Conservation (phyloP, 1,140 invertebrate species). For the Drosophila parvula region DNA sequence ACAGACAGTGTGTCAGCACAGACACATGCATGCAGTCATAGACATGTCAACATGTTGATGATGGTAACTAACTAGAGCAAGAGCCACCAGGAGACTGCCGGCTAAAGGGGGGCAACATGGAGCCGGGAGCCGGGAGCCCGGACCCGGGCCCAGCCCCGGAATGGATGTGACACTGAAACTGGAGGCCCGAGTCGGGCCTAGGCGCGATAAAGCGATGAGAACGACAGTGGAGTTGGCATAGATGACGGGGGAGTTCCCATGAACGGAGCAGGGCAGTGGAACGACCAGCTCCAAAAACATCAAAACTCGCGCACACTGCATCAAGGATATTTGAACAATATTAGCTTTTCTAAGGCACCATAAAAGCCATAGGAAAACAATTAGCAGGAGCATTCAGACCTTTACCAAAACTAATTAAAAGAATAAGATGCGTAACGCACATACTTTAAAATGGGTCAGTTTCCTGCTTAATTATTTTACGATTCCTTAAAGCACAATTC, state of each 20-base stretch:
- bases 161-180: conserved; percentile 30
- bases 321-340: not conserved
- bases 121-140: not conserved
- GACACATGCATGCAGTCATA: conserved; percentile 68
- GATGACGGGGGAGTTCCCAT: conserved; percentile 8
- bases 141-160: not conserved
- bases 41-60: conserved; percentile 83
- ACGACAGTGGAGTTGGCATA: conserved; percentile 34
- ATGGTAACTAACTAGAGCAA: conserved; percentile 79
- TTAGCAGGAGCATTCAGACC: not conserved
- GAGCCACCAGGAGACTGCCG: conserved; percentile 44
- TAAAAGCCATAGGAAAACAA: too few relatives aligned
- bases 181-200: conserved; percentile 34
- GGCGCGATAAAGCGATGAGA: conserved; percentile 51
- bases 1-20: conserved; percentile 39
- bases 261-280: conserved; percentile 32
- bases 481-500: too few relatives aligned
- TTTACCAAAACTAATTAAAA: too few relatives aligned
- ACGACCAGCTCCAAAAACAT: conserved; percentile 54
- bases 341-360: too few relatives aligned
- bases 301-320: conserved; percentile 59
- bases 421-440: too few relatives aligned
- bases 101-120: conserved; percentile 37
- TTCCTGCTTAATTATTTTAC: too few relatives aligned
- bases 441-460: too few relatives aligned